Conservation (phyloP, 2,888 invertebrate species). For the Crioceris asparagi region DNA sequence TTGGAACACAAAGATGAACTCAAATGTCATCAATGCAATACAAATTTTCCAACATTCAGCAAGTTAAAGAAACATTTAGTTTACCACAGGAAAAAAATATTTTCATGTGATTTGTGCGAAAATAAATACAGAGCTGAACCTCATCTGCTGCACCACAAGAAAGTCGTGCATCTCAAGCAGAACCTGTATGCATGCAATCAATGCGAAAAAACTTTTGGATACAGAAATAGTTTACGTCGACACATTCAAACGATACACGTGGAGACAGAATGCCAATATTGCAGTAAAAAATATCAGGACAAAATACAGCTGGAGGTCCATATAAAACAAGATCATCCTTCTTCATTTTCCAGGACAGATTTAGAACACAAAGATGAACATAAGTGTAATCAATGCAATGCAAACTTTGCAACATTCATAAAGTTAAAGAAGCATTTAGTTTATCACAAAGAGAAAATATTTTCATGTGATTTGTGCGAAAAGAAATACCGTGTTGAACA, state of each 20-base stretch:
- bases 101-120: constrained; percentile 25
- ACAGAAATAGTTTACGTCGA: constrained; percentile 8
- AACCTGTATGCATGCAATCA: constrained; percentile 8
- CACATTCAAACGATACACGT: too few species aligned
- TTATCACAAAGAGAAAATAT: too few species aligned
- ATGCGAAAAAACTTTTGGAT: constrained; percentile 6
- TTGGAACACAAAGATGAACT: too few species aligned
- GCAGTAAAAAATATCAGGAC: too few species aligned
- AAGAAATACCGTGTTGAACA: neutral
- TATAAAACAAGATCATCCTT: too few species aligned
- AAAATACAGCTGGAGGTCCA: too few species aligned
- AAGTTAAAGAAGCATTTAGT: too few species aligned
- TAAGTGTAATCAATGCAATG: too few species aligned
- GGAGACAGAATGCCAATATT: too few species aligned
- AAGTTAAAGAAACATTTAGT: neutral
- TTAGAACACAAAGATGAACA: too few species aligned
- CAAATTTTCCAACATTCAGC: neutral
- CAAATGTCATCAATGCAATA: neutral
- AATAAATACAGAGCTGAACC: constrained; percentile 6
- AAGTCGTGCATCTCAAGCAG: constrained; percentile 18
- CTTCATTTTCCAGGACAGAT: too few species aligned
- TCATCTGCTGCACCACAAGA: constrained; percentile 8
- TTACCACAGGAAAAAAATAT: constrained; percentile 29
- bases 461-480: neutral
- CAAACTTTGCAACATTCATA: too few species aligned